These are phyloP conservation scores for Ochropacha duplaris DNA, from an alignment of 2,888 invertebrate genomes.

Conservation along the genomic window DNA sequence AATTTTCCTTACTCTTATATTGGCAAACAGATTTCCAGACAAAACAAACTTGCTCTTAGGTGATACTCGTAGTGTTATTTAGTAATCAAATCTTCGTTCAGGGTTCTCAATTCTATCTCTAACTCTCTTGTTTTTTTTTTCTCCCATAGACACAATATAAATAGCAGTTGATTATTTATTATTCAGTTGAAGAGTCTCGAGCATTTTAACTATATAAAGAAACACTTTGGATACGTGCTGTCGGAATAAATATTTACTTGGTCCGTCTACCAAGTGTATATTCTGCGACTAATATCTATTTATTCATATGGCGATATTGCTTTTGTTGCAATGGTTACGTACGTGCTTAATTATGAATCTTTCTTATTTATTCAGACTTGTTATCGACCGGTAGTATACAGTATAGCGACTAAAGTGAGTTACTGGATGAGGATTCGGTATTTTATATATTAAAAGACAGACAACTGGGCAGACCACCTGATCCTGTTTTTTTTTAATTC, in stretches of 20 bases:
- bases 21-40: neutral
- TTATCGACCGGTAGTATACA: neutral
- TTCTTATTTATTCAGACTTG: neutral
- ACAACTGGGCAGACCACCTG: too few species aligned
- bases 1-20: neutral
- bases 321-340: neutral
- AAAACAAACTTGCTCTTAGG: neutral
- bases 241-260: slow-evolving; percentile 16
- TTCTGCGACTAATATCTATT: slow-evolving; percentile 9
- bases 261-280: slow-evolving; percentile 10
- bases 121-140: neutral
- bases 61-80: neutral
- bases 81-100: neutral
- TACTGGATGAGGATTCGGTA: too few species aligned
- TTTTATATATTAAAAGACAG: too few species aligned
- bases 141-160: neutral
- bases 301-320: neutral
- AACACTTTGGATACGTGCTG: slow-evolving; percentile 9
- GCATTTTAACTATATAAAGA: too few species aligned
- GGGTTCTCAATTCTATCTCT: neutral
- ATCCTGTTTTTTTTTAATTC: too few species aligned
- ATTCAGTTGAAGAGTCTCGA: too few species aligned
- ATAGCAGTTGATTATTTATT: neutral
- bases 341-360: neutral
- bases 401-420: neutral